Evolutionary conservation across 2,113 vertebrate species (phyloP).

Genomic region (Pterocles burchelli): DNA sequence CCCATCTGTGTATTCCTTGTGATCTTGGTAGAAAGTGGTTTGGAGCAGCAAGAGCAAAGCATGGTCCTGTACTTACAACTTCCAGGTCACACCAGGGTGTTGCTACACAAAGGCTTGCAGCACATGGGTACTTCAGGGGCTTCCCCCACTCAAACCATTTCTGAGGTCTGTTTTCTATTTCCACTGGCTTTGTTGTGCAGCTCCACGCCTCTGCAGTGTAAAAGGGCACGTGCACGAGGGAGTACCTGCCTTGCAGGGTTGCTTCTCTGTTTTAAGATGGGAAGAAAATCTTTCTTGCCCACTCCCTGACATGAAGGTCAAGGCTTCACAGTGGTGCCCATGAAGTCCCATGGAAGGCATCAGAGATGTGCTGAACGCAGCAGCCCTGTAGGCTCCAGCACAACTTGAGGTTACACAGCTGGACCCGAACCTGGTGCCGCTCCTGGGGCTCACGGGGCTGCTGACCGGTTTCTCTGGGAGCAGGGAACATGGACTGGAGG

Average conservation of each 20-base stretch:
- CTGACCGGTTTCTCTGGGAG: neutral
- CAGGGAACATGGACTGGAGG: neutral
- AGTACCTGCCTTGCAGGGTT: neutral
- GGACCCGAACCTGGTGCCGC: accelerated
- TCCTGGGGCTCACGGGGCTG: neutral
- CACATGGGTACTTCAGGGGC: accelerated
- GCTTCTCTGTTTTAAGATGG: neutral
- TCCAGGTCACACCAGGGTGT: neutral
- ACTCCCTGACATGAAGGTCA: neutral
- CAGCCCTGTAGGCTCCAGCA: neutral
- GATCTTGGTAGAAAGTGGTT: neutral
- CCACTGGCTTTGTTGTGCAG: neutral
- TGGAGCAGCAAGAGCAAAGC: neutral
- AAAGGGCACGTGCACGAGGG: neutral
- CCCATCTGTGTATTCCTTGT: accelerated
- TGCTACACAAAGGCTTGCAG: neutral
- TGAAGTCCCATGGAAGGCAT: neutral
- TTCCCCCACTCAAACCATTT: neutral
- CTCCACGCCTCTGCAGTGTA: neutral
- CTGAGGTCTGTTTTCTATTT: neutral
- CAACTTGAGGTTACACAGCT: accelerated
- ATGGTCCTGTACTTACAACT: neutral
- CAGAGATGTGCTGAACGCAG: neutral
- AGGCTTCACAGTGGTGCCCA: neutral
- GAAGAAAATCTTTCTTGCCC: neutral